Evolutionary conservation across 2,888 invertebrate species (phyloP), one percentile per base, ranked within the genome.

Genomic region (Bellardia bayeri): DNA sequence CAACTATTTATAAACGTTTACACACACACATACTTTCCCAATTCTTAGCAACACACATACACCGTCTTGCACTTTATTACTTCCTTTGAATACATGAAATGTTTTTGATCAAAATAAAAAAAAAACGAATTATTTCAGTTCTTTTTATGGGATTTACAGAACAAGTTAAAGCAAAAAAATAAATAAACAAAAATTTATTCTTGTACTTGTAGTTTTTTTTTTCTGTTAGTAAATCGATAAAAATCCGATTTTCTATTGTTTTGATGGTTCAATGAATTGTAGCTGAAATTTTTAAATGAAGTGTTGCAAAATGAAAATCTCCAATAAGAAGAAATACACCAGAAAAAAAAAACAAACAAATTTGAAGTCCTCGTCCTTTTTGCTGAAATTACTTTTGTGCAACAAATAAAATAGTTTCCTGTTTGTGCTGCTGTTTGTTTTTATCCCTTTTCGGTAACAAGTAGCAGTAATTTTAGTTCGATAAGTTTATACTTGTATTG

Each of bases 191-290:
- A 8, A 45, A 58, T 3, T 3, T 33, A 54, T 23, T 81, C 66
- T n/a, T 72, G n/a, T 58, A 9, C 11, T 3, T 56, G 30, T 66
- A 16, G 42, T 64, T 71, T 54, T 13, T 16, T 54, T 45, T 72
- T 13, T 81, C 76, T 63, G 64, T 72, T 56, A 4, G 14, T 37
- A 83, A 87, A 87, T 84, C 87, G 84, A 87, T 87, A 87, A 82
- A 72, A 84, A 82, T 84, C 72, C 84, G 51, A 74, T 69, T 68
- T 84, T 82, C 82, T 84, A 87, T 87, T 87, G 81, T 84, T 84
- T 69, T 72, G 64, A 61, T 82, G 74, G 81, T 84, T 84, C 81
- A 84, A 81, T 87, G 87, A 78, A 74, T 84, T 87, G 72, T 63
- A 84, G 37, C 37, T 58, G 72, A 81, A 82, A 56, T 82, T 82